Evolutionary conservation across 2,113 vertebrate genomes (phyloP).

Genomic region (Ailurus styani): DNA sequence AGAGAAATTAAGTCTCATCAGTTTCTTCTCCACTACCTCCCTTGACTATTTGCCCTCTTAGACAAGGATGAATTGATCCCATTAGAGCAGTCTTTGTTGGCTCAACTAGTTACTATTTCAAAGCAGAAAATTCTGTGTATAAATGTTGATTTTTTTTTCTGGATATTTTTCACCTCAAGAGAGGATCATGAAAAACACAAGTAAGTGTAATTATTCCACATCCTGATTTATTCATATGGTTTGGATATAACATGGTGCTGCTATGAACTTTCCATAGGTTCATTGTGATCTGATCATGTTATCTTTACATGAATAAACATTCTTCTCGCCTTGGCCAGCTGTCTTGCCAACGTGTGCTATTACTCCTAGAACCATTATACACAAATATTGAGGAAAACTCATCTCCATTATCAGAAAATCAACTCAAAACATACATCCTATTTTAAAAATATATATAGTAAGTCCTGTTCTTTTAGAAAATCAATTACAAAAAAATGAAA

Average conservation of each 20-base stretch:
- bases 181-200: neutral
- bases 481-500: neutral
- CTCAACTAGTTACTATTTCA: neutral
- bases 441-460: neutral
- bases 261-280: neutral
- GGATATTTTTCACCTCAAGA: neutral
- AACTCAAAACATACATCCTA: neutral
- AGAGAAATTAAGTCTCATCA: neutral
- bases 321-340: neutral
- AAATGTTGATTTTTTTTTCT: neutral
- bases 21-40: neutral
- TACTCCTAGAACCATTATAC: neutral
- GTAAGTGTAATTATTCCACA: neutral
- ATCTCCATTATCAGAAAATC: neutral
- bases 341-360: neutral
- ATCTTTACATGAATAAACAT: neutral
- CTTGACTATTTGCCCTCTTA: neutral
- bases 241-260: neutral
- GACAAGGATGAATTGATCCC: neutral
- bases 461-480: neutral
- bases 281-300: neutral
- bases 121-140: neutral
- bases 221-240: neutral
- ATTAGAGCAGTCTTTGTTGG: neutral
- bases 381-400: neutral